These are phyloP conservation scores for Leptura quadrifasciata DNA, from an alignment of 2,888 invertebrate species.

Conservation along the genomic window DNA sequence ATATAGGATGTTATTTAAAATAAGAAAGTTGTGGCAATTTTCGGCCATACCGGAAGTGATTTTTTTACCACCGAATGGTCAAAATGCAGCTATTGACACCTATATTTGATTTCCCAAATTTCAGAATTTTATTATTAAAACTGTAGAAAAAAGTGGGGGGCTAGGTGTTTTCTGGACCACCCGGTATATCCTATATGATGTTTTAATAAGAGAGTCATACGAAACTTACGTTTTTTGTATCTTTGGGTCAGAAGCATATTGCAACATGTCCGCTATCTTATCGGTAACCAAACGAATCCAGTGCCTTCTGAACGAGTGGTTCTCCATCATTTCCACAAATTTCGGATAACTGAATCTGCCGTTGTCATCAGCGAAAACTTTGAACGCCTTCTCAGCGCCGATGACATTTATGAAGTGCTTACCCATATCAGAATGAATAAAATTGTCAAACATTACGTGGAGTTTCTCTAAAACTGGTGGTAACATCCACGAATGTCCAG, in stretches of 20 bases:
- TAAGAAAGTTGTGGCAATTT: too few species aligned
- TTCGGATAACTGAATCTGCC: conserved; percentile 84
- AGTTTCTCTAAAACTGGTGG: conserved; percentile 83
- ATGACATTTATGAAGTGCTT: conserved; percentile 84
- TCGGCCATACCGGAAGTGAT: too few species aligned
- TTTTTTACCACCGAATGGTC: too few species aligned
- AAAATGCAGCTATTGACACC: too few species aligned
- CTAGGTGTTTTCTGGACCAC: too few species aligned
- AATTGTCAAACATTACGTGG: conserved; percentile 87
- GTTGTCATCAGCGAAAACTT: conserved; percentile 81
- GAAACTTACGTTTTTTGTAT: conserved; percentile 81
- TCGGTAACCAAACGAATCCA: conserved; percentile 87
- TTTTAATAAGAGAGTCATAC: not conserved
- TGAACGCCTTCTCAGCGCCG: conserved; percentile 82
- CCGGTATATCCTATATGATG: too few species aligned
- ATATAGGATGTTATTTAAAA: too few species aligned
- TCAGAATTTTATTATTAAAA: too few species aligned
- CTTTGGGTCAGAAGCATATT: conserved; percentile 84
- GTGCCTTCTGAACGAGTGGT: conserved; percentile 85
- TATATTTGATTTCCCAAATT: too few species aligned
- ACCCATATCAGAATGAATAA: conserved; percentile 86
- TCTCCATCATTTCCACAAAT: conserved; percentile 86
- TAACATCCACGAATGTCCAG: conserved; percentile 82
- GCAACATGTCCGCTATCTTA: conserved; percentile 84
- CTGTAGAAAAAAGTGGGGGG: too few species aligned